Conservation (phyloP, 2,888 invertebrate species). For the Meiosimyza decipiens region DNA sequence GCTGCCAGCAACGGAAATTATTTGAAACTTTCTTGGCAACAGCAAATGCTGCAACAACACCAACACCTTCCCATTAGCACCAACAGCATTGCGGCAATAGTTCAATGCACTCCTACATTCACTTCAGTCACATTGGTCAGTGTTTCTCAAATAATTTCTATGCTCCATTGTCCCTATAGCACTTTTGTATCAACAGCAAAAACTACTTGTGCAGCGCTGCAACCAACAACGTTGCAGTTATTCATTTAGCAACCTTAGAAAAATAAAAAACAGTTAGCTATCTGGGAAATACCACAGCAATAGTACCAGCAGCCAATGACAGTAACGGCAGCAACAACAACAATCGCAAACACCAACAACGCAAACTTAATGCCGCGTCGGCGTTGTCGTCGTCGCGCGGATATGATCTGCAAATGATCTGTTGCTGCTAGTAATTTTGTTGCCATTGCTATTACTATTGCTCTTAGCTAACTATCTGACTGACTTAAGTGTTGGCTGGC, state of each 20-base stretch:
- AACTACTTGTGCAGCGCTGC: slow-evolving; percentile 1
- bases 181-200: slow-evolving; percentile 6
- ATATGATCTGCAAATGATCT: slow-evolving; percentile 25
- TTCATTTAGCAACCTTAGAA: slow-evolving; percentile 4
- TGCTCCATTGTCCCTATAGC: not conserved
- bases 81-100: slow-evolving; percentile 28
- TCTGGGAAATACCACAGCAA: not conserved
- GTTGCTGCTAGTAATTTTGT: not conserved
- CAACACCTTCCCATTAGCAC: slow-evolving; percentile 4
- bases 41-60: slow-evolving; percentile 23
- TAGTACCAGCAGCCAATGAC: slow-evolving; percentile 12
- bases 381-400: not conserved
- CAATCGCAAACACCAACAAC: slow-evolving; percentile 1
- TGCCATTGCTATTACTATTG: too few relatives aligned
- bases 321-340: slow-evolving; percentile 23
- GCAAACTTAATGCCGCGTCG: slow-evolving; percentile 46
- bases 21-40: slow-evolving; percentile 7
- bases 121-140: slow-evolving; percentile 5
- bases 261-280: slow-evolving; percentile 24
- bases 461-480: not conserved
- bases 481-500: slow-evolving; percentile 7
- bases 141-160: slow-evolving; percentile 15
- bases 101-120: slow-evolving; percentile 35
- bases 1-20: slow-evolving; percentile 1
- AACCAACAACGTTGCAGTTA: slow-evolving; percentile 5